These are phyloP conservation scores for Sitophilus oryzae DNA, from an alignment of 1,140 invertebrate genomes.

Conservation along the genomic window DNA sequence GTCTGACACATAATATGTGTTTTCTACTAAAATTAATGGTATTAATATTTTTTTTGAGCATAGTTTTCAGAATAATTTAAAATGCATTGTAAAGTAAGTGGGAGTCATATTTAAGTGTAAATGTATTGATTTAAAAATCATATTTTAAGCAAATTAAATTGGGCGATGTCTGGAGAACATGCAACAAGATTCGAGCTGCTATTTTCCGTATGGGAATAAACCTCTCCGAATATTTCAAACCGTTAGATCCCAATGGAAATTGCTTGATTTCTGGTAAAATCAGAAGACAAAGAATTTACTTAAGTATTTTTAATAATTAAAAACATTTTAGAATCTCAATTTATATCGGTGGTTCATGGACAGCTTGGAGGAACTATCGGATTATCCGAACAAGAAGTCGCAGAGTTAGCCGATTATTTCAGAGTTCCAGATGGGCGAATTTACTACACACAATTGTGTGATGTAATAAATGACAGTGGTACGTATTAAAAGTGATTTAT, in stretches of 20 bases:
- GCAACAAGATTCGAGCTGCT: slow-evolving; percentile 66
- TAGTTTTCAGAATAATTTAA: too few species aligned
- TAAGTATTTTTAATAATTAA: not conserved
- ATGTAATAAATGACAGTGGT: slow-evolving; percentile 58
- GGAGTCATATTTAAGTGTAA: not conserved
- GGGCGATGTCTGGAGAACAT: slow-evolving; percentile 60
- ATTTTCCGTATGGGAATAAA: slow-evolving; percentile 61
- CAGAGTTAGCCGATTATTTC: slow-evolving; percentile 66
- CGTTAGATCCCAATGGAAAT: slow-evolving; percentile 58
- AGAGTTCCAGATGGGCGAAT: slow-evolving; percentile 64
- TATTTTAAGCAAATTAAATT: slow-evolving; percentile 41
- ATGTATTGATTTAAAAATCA: not conserved
- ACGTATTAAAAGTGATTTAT: too few species aligned
- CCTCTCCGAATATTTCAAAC: slow-evolving; percentile 60
- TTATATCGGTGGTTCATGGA: slow-evolving; percentile 59
- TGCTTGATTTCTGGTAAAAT: slow-evolving; percentile 58
- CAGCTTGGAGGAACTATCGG: slow-evolving; percentile 56
- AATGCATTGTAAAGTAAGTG: slow-evolving; percentile 19
- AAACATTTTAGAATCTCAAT: slow-evolving; percentile 54
- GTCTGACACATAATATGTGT: too few species aligned
- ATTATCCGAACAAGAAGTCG: slow-evolving; percentile 60
- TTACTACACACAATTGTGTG: slow-evolving; percentile 63
- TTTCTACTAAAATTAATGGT: too few species aligned
- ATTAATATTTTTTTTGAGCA: too few species aligned
- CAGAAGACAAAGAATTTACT: slow-evolving; percentile 1